These are phyloP conservation scores for Tetramorium parvispinum DNA, from an alignment of 1,140 invertebrate genomes.

Conservation along the genomic window DNA sequence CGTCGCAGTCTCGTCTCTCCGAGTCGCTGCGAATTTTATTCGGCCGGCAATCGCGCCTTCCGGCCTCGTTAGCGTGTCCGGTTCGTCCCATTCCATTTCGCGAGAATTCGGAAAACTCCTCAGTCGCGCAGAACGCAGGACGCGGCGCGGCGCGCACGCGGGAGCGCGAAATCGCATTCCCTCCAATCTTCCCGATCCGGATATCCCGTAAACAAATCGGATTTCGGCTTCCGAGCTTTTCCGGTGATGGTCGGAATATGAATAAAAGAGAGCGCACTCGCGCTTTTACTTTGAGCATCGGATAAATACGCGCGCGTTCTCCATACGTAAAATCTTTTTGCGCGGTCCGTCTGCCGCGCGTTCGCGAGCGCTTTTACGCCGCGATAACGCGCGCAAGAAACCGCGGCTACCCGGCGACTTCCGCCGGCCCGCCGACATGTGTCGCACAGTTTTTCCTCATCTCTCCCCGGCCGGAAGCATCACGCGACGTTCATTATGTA, in stretches of 20 bases:
- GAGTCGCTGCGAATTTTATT: background rate
- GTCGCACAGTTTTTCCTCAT: slow-evolving; percentile 39
- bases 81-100: background rate
- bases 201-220: slow-evolving; percentile 42
- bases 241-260: background rate
- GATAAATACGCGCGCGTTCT: background rate
- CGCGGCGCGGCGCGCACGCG: background rate
- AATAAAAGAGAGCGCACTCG: slow-evolving; percentile 8
- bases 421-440: background rate
- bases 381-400: slow-evolving; percentile 23
- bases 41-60: background rate
- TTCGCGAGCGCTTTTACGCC: background rate
- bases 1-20: background rate
- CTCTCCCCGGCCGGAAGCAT: background rate
- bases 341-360: background rate
- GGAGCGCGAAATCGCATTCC: slow-evolving; percentile 27
- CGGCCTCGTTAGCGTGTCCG: background rate
- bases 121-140: background rate
- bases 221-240: slow-evolving; percentile 39
- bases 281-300: slow-evolving; percentile 21
- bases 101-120: background rate
- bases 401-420: background rate
- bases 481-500: slow-evolving; percentile 18
- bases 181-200: slow-evolving; percentile 29
- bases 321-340: background rate